Percentiles rank a stretch among this genome's conserved stretches.
Evolutionary conservation across 2,888 invertebrate species (phyloP).

Genomic region (Polietes domitor): DNA sequence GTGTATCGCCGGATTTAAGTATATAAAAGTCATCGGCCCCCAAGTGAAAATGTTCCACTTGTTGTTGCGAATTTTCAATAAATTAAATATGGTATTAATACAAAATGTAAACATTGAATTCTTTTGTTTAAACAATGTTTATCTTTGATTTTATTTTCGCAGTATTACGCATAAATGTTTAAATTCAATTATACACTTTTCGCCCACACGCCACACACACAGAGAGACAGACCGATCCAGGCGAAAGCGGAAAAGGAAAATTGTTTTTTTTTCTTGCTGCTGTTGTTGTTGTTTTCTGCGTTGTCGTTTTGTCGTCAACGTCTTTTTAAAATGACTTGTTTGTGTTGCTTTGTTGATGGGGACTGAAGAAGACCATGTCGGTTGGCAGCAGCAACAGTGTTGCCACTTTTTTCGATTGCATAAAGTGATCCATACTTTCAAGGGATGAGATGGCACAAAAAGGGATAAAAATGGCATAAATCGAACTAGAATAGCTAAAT

Average conservation of each 20-base stretch:
- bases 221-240: background rate
- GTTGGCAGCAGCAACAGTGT: background rate
- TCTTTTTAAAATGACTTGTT: slow-evolving; percentile 46
- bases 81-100: slow-evolving; percentile 12
- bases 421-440: too few relatives aligned
- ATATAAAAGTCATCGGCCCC: background rate
- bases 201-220: slow-evolving; percentile 29
- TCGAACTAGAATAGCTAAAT: too few relatives aligned
- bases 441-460: too few relatives aligned
- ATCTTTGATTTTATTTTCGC: slow-evolving; percentile 16
- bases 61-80: background rate
- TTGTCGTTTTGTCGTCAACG: slow-evolving; percentile 30
- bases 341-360: background rate
- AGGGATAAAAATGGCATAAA: too few relatives aligned
- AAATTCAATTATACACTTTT: slow-evolving; percentile 68
- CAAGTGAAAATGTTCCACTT: background rate
- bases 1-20: background rate
- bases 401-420: too few relatives aligned
- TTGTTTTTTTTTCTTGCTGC: slow-evolving; percentile 7
- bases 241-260: slow-evolving; percentile 18
- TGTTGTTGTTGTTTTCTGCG: background rate
- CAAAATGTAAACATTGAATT: slow-evolving; percentile 21
- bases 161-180: slow-evolving; percentile 61
- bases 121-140: slow-evolving; percentile 30
- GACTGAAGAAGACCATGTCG: background rate